A percentile compares a stretch with the other conserved stretches of the same genome.
Conservation (phyloP, 2,888 invertebrate species). For the Agapetus fuscipes region DNA sequence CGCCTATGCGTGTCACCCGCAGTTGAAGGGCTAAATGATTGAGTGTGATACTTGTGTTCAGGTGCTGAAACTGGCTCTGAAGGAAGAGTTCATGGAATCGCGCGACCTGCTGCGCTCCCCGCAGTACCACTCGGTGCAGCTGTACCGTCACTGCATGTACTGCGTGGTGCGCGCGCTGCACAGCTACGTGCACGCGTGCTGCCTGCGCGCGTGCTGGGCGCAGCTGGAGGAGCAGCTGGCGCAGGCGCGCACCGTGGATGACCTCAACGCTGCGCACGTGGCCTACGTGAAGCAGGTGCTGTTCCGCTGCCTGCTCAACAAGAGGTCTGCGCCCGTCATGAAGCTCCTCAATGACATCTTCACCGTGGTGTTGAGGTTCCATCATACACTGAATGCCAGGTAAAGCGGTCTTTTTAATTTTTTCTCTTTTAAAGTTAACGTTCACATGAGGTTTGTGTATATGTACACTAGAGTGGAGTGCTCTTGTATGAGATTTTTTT, state of each 20-base stretch:
- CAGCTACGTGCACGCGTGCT: slow-evolving; percentile 68
- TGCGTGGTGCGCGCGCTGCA: slow-evolving; percentile 67
- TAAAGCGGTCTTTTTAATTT: slow-evolving; percentile 28
- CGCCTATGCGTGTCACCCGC: too few species aligned
- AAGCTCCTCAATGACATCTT: slow-evolving; percentile 63
- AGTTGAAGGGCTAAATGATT: too few species aligned
- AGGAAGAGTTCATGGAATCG: slow-evolving; percentile 38
- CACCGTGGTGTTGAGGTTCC: slow-evolving; percentile 61
- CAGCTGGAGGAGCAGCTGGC: slow-evolving; percentile 60
- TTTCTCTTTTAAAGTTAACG: too few species aligned
- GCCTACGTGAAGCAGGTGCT: slow-evolving; percentile 65
- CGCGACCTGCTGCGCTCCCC: slow-evolving; percentile 46
- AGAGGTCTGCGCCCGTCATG: slow-evolving; percentile 57
- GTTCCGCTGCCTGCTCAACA: slow-evolving; percentile 65
- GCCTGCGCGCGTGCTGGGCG: slow-evolving; percentile 65
- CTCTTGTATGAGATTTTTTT: too few species aligned
- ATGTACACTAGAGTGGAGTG: too few species aligned
- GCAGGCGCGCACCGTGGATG: slow-evolving; percentile 57
- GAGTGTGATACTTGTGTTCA: too few species aligned
- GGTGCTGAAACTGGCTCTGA: slow-evolving; percentile 51
- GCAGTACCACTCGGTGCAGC: slow-evolving; percentile 62
- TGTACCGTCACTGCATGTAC: slow-evolving; percentile 64
- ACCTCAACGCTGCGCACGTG: slow-evolving; percentile 62
- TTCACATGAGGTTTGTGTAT: too few species aligned
- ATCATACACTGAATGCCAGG: slow-evolving; percentile 48